Base-by-base conservation (phyloP, 2,888 invertebrate genomes). In the Trissolcus japonicus region DNA sequence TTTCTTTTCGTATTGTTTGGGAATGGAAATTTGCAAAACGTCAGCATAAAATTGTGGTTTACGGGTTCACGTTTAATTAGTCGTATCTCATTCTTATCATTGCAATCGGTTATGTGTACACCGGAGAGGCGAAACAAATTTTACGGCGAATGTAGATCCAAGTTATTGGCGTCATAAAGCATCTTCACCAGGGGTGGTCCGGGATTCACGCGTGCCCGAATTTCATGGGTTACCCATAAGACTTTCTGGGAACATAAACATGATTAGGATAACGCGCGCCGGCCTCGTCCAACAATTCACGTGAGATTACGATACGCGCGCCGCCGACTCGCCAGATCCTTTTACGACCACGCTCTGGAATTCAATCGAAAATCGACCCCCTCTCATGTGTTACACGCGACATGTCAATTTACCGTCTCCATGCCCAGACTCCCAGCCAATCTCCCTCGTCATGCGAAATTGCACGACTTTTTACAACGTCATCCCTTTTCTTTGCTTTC, bases 311-410 rank as follows among this genome's bases (percentile, higher is more conserved):
- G 79, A 78, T 82, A 72, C 85, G 83, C 81, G 83, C 82, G 82
- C 68, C 67, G 46, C 72, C 80, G 79, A 77, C 80, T 79, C 81
- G 78, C 79, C 81, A 80, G 80, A 83, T 85, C 84, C 84, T 82
- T 86, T 86, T 86, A 87, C 84, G 87, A 85, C 82, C 79, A 80
- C 84, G 83, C 84, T 85, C 84, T 84, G 83, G 80, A 83, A 85
- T 85, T 85, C 83, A 85, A 86, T 85, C 83, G 83, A 83, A 82
- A 77, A 73, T 79, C 65, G 77, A 73, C 81, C 63, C 73, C 56
- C 50, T 53, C 59, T 57, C 63, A 63, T 72, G 55, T 53, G 60
- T 68, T 68, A 67, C 60, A 73, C 60, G 67, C 77, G 68, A 68
- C 67, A 73, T 80, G 77, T 76, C 67, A 74, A 74, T 67, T 74